Percentiles rank a stretch among this genome's conserved stretches.
Conservation (phyloP, 2,888 invertebrate genomes). For the Pseudoips prasinana region DNA sequence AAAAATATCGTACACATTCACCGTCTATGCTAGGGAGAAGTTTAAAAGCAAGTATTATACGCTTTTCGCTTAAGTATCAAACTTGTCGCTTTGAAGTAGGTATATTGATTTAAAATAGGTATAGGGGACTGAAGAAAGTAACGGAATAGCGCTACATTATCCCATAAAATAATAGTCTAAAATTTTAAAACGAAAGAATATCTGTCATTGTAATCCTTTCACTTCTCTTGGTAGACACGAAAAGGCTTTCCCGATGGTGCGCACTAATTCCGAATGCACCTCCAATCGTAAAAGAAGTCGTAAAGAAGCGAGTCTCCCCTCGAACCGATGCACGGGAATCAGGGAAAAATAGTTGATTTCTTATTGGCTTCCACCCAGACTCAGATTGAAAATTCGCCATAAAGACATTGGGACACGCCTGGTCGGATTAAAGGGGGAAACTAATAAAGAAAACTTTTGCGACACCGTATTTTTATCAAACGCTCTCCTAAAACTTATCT, state of each 20-base stretch:
- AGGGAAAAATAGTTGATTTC: constrained; percentile 80
- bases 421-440: constrained; percentile 79
- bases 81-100: constrained; percentile 20
- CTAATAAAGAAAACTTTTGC: constrained; percentile 82
- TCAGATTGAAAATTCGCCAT: constrained; percentile 81
- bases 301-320: constrained; percentile 77
- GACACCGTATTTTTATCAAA: constrained; percentile 80
- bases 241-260: constrained; percentile 73
- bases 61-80: constrained; percentile 42
- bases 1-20: constrained; percentile 44
- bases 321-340: constrained; percentile 75
- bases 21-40: constrained; percentile 45
- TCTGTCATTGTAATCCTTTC: constrained; percentile 76
- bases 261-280: constrained; percentile 80
- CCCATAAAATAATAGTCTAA: constrained; percentile 16
- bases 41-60: constrained; percentile 48
- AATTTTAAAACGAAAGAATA: constrained; percentile 36
- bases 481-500: constrained; percentile 71
- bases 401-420: constrained; percentile 81
- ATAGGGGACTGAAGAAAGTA: no score
- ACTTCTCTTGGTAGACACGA: constrained; percentile 74
- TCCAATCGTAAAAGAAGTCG: constrained; percentile 81
- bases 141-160: constrained; percentile 7
- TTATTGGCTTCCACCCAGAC: constrained; percentile 79
- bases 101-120: no score